A percentile compares a stretch with the other conserved stretches of the same genome.
These are phyloP conservation scores for Paguma larvata DNA, from an alignment of 2,797 vertebrate species.

Conservation along the genomic window DNA sequence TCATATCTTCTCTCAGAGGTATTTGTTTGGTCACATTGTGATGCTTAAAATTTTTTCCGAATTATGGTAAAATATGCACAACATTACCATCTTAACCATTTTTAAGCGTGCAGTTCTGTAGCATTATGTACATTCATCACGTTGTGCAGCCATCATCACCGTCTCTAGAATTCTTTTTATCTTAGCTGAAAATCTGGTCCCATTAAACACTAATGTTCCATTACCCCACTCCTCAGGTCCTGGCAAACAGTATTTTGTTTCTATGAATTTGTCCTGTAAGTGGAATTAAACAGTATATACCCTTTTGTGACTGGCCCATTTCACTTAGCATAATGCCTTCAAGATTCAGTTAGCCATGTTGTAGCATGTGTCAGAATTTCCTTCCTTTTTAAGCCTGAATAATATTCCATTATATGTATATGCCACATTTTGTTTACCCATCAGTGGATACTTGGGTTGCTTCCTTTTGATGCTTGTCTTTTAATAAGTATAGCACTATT, in stretches of 20 bases:
- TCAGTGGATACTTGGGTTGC: not conserved
- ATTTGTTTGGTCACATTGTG: constrained; percentile 43
- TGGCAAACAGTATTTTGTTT: not conserved
- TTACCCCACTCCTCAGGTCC: not conserved
- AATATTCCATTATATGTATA: not conserved
- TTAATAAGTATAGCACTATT: not conserved
- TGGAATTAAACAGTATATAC: not conserved
- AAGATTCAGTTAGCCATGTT: not conserved
- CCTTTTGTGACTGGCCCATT: constrained; percentile 27
- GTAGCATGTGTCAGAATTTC: not conserved
- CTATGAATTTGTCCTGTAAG: not conserved
- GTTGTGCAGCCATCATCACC: not conserved
- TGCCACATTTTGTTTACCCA: constrained; percentile 25
- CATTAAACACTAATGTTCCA: not conserved
- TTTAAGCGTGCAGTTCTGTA: not conserved
- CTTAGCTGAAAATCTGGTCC: not conserved
- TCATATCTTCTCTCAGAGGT: not conserved
- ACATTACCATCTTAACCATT: not conserved
- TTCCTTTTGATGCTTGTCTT: not conserved
- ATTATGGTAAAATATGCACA: not conserved
- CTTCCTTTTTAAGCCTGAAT: constrained; percentile 18
- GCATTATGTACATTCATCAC: not conserved
- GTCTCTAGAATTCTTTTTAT: constrained; percentile 9
- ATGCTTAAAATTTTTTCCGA: not conserved
- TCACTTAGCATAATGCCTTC: not conserved